Conservation (phyloP, 2,888 invertebrate genomes). For the Nowickia ferox region DNA sequence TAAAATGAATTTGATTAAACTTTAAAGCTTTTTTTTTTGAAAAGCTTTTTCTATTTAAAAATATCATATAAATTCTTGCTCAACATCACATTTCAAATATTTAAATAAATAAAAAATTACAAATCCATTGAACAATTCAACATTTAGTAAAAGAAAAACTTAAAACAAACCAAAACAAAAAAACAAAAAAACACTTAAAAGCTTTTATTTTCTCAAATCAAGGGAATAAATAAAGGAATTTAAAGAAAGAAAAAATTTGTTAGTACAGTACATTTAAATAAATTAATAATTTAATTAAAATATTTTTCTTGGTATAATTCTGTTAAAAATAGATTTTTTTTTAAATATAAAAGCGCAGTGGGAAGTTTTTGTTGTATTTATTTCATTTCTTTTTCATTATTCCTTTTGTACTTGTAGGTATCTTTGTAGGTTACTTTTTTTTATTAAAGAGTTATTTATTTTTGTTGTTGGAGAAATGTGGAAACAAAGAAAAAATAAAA, state of each 20-base stretch:
- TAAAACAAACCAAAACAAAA: conserved; percentile 20
- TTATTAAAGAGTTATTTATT: conserved; percentile 33
- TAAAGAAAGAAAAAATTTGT: conserved; percentile 45
- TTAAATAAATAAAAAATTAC: conserved; percentile 36
- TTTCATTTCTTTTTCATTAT: conserved; percentile 75
- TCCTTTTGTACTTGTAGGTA: conserved; percentile 76
- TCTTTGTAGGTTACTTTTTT: conserved; percentile 52
- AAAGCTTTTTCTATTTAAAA: conserved; percentile 28
- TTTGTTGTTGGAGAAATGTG: conserved; percentile 30
- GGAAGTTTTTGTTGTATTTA: conserved; percentile 83
- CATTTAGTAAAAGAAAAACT: conserved; percentile 59
- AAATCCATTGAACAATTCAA: conserved; percentile 66
- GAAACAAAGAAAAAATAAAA: conserved; percentile 20
- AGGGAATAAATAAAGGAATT: conserved; percentile 35
- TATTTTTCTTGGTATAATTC: conserved; percentile 69
- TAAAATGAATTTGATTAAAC: conserved; percentile 37
- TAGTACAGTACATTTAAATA: conserved; percentile 61
- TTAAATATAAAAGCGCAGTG: conserved; percentile 83
- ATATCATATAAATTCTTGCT: conserved; percentile 62
- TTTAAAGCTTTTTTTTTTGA: conserved; percentile 52
- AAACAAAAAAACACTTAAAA: conserved; percentile 64
- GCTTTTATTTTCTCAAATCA: conserved; percentile 42
- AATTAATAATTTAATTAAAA: conserved; percentile 43
- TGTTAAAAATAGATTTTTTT: conserved; percentile 65
- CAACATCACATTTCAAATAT: conserved; percentile 46